Evolutionary conservation across 2,888 invertebrate genomes (phyloP).

Genomic region (Diadegma fenestrale): DNA sequence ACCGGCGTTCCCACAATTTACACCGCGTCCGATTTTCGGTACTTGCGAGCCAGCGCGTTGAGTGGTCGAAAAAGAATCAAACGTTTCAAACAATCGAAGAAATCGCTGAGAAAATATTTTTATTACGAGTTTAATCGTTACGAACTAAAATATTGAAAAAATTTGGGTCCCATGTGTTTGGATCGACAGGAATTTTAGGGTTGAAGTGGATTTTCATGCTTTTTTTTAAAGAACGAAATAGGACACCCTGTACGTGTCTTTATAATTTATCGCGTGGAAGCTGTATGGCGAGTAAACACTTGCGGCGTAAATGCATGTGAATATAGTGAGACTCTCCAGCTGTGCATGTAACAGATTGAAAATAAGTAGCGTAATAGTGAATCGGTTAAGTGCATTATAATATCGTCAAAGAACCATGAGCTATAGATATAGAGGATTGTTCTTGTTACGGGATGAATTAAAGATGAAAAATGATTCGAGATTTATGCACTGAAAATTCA

Average conservation of each 20-base stretch:
- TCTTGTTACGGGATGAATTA: neutral
- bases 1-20: neutral
- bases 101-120: neutral
- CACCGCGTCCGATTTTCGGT: slow-evolving; percentile 6
- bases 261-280: slow-evolving; percentile 4
- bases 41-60: neutral
- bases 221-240: neutral
- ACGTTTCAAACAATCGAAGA: neutral
- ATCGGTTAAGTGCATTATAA: slow-evolving; percentile 26
- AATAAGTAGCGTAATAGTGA: slow-evolving; percentile 31
- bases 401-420: slow-evolving; percentile 20
- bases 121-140: no score
- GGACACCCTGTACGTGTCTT: slow-evolving; percentile 7
- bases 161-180: no score
- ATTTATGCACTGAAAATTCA: no score
- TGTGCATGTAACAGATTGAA: slow-evolving; percentile 31
- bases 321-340: slow-evolving; percentile 34
- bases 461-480: slow-evolving; percentile 7
- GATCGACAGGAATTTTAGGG: no score
- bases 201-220: neutral
- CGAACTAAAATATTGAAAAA: no score
- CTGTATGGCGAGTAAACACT: slow-evolving; percentile 4
- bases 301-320: slow-evolving; percentile 31
- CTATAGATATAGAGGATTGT: slow-evolving; percentile 1
- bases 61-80: neutral